These are phyloP conservation scores for Nixonia krombeini DNA, from an alignment of 1,140 invertebrate species.

Conservation along the genomic window DNA sequence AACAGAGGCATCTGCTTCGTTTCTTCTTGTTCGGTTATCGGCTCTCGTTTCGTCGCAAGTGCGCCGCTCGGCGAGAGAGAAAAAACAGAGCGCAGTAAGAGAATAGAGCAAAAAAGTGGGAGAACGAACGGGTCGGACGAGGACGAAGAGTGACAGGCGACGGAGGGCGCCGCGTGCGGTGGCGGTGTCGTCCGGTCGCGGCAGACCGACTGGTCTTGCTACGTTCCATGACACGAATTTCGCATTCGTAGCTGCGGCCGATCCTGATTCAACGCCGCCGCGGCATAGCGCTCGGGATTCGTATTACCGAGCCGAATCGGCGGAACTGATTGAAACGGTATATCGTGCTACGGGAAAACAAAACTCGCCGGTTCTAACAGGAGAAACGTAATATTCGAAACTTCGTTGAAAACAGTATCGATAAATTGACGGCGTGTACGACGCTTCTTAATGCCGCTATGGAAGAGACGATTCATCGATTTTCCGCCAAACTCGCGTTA, in stretches of 20 bases:
- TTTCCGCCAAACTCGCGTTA: no score
- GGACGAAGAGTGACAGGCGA: conserved; percentile 32
- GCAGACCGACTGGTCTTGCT: conserved; percentile 36
- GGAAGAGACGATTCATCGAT: no score
- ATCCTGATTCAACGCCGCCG: conserved; percentile 49
- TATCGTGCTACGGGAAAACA: no score
- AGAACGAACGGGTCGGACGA: conserved; percentile 14
- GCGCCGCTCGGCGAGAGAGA: conserved; percentile 15
- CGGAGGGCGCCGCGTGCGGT: conserved; percentile 20
- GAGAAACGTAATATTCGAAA: no score
- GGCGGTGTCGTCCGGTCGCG: conserved; percentile 42
- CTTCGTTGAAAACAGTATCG: no score
- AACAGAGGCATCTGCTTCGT: conserved; percentile 60
- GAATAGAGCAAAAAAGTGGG: conserved; percentile 25
- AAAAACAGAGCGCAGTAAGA: conserved; percentile 32
- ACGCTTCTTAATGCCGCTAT: no score
- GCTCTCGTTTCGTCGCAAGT: conserved; percentile 37
- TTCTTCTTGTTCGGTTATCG: conserved; percentile 50
- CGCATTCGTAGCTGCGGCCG: conserved; percentile 55
- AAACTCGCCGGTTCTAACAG: no score
- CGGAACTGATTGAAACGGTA: conserved; percentile 40
- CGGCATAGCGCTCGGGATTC: conserved; percentile 33
- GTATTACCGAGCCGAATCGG: conserved; percentile 61
- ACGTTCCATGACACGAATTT: conserved; percentile 49
- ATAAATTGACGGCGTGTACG: no score